These are phyloP conservation scores for Xyrauchen texanus DNA, from an alignment of 2,113 vertebrate genomes.

Conservation along the genomic window DNA sequence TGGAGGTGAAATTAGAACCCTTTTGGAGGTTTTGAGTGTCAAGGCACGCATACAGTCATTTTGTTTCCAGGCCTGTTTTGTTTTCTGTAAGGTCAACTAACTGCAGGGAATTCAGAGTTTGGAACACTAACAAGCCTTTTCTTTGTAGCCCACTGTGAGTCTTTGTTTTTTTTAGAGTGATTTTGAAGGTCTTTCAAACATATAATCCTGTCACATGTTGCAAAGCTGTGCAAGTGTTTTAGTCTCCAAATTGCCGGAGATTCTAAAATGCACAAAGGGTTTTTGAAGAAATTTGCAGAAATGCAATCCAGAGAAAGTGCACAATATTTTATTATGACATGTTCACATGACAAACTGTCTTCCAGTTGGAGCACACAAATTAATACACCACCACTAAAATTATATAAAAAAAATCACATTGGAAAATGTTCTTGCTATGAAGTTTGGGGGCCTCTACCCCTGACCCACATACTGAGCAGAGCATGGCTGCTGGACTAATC, in stretches of 20 bases:
- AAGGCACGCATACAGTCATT: constrained; percentile 18
- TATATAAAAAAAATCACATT: too few relatives aligned
- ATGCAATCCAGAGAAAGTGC: not conserved
- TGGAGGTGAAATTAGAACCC: constrained; percentile 15
- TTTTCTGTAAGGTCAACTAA: constrained; percentile 41
- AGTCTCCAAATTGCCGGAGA: not conserved
- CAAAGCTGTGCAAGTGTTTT: constrained; percentile 1
- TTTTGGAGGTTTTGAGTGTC: constrained; percentile 20
- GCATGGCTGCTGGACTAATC: too few relatives aligned
- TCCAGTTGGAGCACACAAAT: too few relatives aligned
- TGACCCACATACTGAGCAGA: too few relatives aligned
- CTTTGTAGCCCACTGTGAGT: not conserved
- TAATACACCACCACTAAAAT: too few relatives aligned
- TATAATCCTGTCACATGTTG: constrained; percentile 23
- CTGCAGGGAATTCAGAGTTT: constrained; percentile 39
- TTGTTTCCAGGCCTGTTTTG: constrained; percentile 45
- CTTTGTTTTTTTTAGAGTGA: not conserved
- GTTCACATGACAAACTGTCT: too few relatives aligned
- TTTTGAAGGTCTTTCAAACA: not conserved
- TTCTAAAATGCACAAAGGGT: not conserved
- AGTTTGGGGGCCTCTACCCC: too few relatives aligned
- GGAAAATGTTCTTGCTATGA: too few relatives aligned
- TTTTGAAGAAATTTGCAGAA: not conserved
- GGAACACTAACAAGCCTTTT: constrained; percentile 2
- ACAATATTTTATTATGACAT: not conserved